Evolutionary conservation across 2,113 vertebrate genomes (phyloP).

Genomic region (Pseudorhombus dupliciocellatus): DNA sequence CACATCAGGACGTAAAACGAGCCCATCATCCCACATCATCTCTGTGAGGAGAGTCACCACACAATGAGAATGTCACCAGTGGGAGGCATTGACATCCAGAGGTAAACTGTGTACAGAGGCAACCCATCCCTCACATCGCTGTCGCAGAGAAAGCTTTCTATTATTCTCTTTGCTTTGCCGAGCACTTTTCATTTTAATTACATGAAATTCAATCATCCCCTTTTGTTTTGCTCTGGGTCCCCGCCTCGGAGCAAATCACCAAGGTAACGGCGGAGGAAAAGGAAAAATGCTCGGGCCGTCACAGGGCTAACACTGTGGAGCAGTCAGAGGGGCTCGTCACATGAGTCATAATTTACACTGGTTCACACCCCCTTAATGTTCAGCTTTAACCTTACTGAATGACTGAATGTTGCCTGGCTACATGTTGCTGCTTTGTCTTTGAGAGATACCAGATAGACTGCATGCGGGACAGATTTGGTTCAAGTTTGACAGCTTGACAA

Average conservation of each 20-base stretch:
- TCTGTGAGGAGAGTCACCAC: constrained; percentile 11
- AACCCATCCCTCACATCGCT: constrained; percentile 32
- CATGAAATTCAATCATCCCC: constrained; percentile 75
- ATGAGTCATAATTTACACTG: neutral
- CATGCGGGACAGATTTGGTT: neutral
- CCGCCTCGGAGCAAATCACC: constrained; percentile 66
- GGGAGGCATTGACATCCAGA: constrained; percentile 42
- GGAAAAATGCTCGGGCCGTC: constrained; percentile 64
- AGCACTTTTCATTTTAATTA: constrained; percentile 75
- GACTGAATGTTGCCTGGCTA: neutral
- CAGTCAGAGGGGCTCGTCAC: constrained; percentile 1
- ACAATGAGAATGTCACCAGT: constrained; percentile 27
- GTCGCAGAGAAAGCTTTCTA: constrained; percentile 54
- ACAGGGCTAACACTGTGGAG: constrained; percentile 16
- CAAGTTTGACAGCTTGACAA: neutral
- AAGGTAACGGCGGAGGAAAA: constrained; percentile 64
- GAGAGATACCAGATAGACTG: neutral
- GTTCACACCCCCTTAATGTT: neutral
- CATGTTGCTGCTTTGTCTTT: neutral
- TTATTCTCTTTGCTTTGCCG: constrained; percentile 70
- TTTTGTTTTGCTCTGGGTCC: constrained; percentile 27
- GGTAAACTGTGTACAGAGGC: constrained; percentile 54
- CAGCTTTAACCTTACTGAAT: neutral
- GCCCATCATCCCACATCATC: constrained; percentile 8
- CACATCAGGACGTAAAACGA: constrained; percentile 12